These are phyloP conservation scores for Climacteris rufus DNA, from an alignment of 2,113 vertebrate genomes.

Conservation along the genomic window DNA sequence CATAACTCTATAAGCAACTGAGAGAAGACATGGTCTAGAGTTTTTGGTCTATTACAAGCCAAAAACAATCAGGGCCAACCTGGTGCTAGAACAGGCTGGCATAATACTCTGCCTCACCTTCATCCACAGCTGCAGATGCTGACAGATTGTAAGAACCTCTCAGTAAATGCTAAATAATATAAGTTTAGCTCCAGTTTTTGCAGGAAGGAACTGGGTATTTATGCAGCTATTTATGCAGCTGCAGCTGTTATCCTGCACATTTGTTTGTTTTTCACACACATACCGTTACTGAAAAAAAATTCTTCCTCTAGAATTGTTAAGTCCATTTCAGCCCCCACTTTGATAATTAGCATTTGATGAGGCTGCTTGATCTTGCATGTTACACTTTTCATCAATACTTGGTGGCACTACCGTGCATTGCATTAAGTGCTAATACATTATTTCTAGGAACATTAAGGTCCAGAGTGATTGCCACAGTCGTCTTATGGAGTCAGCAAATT, in stretches of 20 bases:
- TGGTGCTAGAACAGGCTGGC: neutral
- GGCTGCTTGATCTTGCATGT: neutral
- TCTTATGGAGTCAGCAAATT: constrained; percentile 39
- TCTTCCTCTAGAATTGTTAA: neutral
- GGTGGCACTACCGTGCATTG: neutral
- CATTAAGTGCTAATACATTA: constrained; percentile 29
- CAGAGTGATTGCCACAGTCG: constrained; percentile 19
- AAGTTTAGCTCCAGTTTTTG: neutral
- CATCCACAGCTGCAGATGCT: neutral
- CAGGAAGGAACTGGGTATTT: constrained; percentile 30
- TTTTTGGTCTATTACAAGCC: neutral
- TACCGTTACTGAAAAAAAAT: neutral
- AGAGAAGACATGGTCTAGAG: neutral
- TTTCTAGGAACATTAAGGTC: constrained; percentile 38
- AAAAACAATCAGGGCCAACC: neutral
- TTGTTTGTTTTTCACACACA: constrained; percentile 10
- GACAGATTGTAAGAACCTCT: neutral
- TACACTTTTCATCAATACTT: constrained; percentile 20
- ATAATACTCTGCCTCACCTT: neutral
- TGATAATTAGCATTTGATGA: constrained; percentile 47
- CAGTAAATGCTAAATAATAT: neutral
- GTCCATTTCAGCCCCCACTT: neutral
- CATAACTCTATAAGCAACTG: neutral
- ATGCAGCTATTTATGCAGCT: constrained; percentile 39
- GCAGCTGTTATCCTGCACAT: constrained; percentile 3